Percentiles rank a stretch among this genome's conserved stretches.
Evolutionary conservation across 2,113 vertebrate species (phyloP).

Genomic region (Marcusenius ussheri): DNA sequence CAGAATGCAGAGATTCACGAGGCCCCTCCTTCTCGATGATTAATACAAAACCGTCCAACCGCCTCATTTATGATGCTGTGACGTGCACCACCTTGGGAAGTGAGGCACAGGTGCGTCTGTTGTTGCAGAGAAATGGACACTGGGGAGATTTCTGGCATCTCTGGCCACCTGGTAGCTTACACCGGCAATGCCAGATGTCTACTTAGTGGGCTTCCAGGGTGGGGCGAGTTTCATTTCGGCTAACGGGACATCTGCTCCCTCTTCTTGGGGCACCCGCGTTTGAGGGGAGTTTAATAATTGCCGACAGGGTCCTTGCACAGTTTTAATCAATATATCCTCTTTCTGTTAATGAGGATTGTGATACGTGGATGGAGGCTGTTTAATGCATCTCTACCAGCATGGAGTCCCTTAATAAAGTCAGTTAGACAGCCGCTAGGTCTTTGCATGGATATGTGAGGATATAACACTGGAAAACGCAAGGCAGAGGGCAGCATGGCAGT

Average conservation of each 20-base stretch:
- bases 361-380: not conserved
- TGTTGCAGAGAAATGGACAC: slow-evolving; percentile 23
- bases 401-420: not conserved
- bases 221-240: slow-evolving; percentile 3
- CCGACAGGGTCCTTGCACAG: slow-evolving; percentile 4
- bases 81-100: not conserved
- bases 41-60: not conserved
- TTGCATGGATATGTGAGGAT: not conserved
- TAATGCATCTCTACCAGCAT: not conserved
- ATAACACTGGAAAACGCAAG: not conserved
- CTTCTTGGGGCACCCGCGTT: not conserved
- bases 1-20: not conserved
- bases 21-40: not conserved
- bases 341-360: slow-evolving; percentile 20
- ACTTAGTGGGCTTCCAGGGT: slow-evolving; percentile 10
- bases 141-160: not conserved
- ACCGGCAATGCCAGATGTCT: slow-evolving; percentile 30
- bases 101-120: not conserved
- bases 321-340: slow-evolving; percentile 4
- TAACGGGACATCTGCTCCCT: slow-evolving; percentile 19
- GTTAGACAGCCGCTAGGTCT: not conserved
- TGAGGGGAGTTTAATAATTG: slow-evolving; percentile 12
- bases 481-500: not conserved
- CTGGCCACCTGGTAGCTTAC: not conserved
- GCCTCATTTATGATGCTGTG: not conserved